Base-by-base conservation (phyloP, 2,797 vertebrate genomes). In the Sebastes hopkinsi region DNA sequence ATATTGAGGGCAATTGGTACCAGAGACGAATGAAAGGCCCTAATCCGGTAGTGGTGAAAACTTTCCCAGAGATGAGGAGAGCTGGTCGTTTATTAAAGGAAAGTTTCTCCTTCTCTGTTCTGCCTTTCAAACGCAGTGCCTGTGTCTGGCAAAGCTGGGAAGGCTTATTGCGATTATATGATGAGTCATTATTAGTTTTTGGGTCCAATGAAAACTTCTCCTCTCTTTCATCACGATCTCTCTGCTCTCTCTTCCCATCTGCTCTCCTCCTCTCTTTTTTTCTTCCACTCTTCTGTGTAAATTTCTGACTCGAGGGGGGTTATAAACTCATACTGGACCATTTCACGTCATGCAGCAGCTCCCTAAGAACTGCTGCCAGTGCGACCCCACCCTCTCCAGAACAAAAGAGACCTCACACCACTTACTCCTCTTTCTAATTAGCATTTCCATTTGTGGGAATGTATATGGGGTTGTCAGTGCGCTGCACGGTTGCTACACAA, bases 321-420 rank as follows among this genome's bases (percentile, higher is more conserved):
- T 77, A 84, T 78, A 90, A 90, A 65, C 80, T 87, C 93, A 88
- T 91, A 84, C 60, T 71, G 30, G 55, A 56, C 79, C 81, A 83
- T 90, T 88, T 90, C 27, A 80, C 34, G 80, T 74, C 70, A 81
- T 74, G 74, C 79, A 84, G 65, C 83, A 72, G 67, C 77, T 86
- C 54, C 81, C 32, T 84, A 85, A 92, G 92, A 94, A 90, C 77
- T 76, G 59, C 70, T 94, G 90, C 91, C 89, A 92, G 79, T 77
- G 64, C 34, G 16, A 32, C 66, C 30, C 60, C 77, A 70, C 73
- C 66, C 66, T 32, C 80, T 27, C 9, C 60, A 79, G 83, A 92
- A 91, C 87, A 93, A 83, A 92, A 61, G 23, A 83, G 76, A 87
- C 74, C 80, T 89, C 92, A 87, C 82, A 77, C 67, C 80, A 86